A percentile compares a stretch with the other conserved stretches of the same genome.
These are phyloP conservation scores for Antechinus flavipes DNA, from an alignment of 2,113 vertebrate species.

Conservation along the genomic window DNA sequence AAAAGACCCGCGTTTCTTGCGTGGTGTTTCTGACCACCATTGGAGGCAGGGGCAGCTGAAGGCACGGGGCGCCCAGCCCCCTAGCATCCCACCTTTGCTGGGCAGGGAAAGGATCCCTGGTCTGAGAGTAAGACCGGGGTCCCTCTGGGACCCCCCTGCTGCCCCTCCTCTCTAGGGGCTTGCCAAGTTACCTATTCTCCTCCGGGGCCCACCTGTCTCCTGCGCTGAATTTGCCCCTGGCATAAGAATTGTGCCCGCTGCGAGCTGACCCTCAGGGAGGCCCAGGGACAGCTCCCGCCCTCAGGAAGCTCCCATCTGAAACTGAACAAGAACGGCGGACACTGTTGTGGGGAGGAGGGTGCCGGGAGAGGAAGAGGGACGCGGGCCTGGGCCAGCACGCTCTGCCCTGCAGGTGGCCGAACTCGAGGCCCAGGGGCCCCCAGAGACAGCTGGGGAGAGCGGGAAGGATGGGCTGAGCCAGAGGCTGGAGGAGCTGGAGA, in stretches of 20 bases:
- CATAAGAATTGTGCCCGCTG: too few species aligned
- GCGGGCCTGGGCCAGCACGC: background rate
- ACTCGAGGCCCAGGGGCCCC: constrained; percentile 89
- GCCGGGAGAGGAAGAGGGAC: background rate
- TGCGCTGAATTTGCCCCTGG: too few species aligned
- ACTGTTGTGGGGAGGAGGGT: background rate
- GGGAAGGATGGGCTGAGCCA: constrained; percentile 91
- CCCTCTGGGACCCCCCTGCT: background rate
- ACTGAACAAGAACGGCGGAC: constrained; percentile 3
- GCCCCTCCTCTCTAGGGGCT: background rate
- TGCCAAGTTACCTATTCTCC: background rate
- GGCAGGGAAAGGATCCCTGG: background rate
- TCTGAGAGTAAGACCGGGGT: background rate
- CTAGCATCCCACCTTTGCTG: too few species aligned
- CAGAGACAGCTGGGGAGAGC: constrained; percentile 82
- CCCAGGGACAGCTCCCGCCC: fast-evolving
- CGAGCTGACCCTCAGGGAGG: background rate
- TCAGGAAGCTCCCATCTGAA: background rate
- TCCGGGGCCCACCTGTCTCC: too few species aligned
- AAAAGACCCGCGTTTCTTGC: too few species aligned
- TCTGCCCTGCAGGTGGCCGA: constrained; percentile 88
- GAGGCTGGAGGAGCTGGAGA: constrained; percentile 92
- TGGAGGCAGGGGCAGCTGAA: too few species aligned
- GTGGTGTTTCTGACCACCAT: too few species aligned
- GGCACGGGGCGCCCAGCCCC: too few species aligned